Evolutionary conservation across 2,888 invertebrate genomes (phyloP).

Genomic region (Ditylenchus weischeri): DNA sequence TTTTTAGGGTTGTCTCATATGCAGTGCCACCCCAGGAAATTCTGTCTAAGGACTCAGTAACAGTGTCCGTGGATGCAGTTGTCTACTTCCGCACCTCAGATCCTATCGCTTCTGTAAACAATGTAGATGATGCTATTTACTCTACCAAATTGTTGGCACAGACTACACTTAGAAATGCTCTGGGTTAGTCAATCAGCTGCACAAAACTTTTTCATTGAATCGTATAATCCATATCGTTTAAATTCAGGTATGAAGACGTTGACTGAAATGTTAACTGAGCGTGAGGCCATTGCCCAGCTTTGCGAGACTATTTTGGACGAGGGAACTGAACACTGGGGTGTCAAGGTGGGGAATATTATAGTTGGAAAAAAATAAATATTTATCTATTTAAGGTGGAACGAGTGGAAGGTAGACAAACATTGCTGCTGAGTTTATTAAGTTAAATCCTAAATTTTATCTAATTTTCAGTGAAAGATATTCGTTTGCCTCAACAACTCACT

Average conservation of each 20-base stretch:
- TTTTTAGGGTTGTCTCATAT: conserved; percentile 50
- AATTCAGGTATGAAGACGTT: conserved; percentile 79
- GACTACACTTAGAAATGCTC: conserved; percentile 72
- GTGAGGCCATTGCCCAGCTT: conserved; percentile 67
- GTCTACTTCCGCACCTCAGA: conserved; percentile 58
- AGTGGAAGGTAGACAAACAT: conserved; percentile 42
- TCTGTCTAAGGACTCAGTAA: conserved; percentile 58
- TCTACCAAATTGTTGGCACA: conserved; percentile 72
- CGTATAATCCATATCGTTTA: no score
- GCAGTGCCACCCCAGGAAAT: conserved; percentile 59
- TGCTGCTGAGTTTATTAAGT: background rate
- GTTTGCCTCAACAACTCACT: conserved; percentile 74
- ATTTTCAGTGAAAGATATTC: conserved; percentile 69
- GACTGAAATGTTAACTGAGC: conserved; percentile 91
- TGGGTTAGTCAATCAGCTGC: conserved; percentile 62
- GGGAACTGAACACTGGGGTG: conserved; percentile 59
- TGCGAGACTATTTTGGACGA: conserved; percentile 59
- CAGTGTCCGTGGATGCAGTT: conserved; percentile 45
- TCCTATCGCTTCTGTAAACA: conserved; percentile 56
- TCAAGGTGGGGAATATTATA: conserved; percentile 44
- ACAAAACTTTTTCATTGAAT: background rate
- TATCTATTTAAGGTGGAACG: conserved; percentile 48
- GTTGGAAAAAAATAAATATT: conserved; percentile 7
- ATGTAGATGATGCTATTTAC: conserved; percentile 61
- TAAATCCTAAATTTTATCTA: background rate